Conservation (phyloP, 2,888 invertebrate species). For the Marasmarcha lunaedactyla region DNA sequence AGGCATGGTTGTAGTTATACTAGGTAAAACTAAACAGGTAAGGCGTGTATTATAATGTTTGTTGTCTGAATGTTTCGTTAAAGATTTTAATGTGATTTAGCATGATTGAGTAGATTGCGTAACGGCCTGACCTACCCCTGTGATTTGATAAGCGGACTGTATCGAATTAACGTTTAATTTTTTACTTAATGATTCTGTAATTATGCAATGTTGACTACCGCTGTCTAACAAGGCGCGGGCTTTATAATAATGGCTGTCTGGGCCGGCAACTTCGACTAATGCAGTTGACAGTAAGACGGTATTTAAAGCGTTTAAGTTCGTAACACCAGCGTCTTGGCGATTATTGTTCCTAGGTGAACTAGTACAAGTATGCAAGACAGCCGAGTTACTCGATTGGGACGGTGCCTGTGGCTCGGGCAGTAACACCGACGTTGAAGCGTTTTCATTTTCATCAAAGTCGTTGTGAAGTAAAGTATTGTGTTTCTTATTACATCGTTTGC, state of each 20-base stretch:
- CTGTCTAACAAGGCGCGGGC: conserved; percentile 7
- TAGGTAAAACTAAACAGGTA: conserved; percentile 2
- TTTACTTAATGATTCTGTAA: conserved; percentile 8
- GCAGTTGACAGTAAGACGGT: conserved; percentile 9
- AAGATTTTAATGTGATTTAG: conserved; percentile 2
- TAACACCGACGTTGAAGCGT: neutral
- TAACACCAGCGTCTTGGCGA: neutral
- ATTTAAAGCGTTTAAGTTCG: neutral
- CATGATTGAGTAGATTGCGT: conserved; percentile 5
- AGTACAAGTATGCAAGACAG: neutral
- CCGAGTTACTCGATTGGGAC: neutral
- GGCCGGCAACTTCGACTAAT: conserved; percentile 5
- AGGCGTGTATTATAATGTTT: conserved; percentile 2
- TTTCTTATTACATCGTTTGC: conserved; percentile 3
- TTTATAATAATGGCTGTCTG: neutral
- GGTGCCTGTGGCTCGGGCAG: neutral
- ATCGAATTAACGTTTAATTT: conserved; percentile 7
- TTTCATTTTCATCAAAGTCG: neutral
- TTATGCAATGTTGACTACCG: conserved; percentile 9
- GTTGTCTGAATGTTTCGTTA: too few relatives aligned
- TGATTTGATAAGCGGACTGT: conserved; percentile 13
- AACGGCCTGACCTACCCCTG: conserved; percentile 9
- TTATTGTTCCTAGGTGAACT: neutral
- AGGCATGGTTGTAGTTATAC: neutral
- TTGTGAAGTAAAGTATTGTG: conserved; percentile 3